These are phyloP conservation scores for Unio pictorum DNA, from an alignment of 2,888 invertebrate genomes.

Conservation along the genomic window DNA sequence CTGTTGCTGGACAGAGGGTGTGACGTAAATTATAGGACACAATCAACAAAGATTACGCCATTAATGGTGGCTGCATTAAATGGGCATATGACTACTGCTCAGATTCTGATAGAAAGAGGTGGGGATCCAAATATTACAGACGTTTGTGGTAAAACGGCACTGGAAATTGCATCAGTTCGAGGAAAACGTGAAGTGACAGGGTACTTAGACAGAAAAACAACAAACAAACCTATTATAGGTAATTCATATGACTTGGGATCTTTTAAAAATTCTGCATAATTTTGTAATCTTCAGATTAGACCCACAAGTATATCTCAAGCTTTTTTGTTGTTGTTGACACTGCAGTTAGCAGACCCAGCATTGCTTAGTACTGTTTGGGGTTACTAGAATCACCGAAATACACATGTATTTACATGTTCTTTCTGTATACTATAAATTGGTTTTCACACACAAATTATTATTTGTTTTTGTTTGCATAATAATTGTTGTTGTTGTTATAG, in stretches of 20 bases:
- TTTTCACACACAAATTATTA: too few species aligned
- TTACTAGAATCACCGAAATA: too few species aligned
- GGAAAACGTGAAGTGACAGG: slow-evolving; percentile 65
- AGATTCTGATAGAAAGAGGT: slow-evolving; percentile 70
- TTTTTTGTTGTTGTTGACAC: not conserved
- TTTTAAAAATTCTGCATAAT: not conserved
- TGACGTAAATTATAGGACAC: slow-evolving; percentile 68
- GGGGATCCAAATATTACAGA: slow-evolving; percentile 69
- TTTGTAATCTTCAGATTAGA: not conserved
- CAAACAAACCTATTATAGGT: slow-evolving; percentile 63
- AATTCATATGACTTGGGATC: slow-evolving; percentile 34
- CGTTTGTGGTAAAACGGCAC: slow-evolving; percentile 68
- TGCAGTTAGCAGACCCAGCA: too few species aligned
- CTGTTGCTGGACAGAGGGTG: slow-evolving; percentile 67
- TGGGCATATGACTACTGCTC: slow-evolving; percentile 71
- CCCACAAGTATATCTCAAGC: not conserved
- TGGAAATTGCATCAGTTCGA: slow-evolving; percentile 67
- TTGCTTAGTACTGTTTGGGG: too few species aligned
- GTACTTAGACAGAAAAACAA: slow-evolving; percentile 69
- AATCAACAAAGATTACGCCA: slow-evolving; percentile 67
- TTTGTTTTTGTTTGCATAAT: too few species aligned
- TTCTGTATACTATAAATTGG: too few species aligned
- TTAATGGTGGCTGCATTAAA: slow-evolving; percentile 71
- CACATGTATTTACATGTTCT: too few species aligned
- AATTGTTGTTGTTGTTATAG: too few species aligned